Percentiles rank a stretch among this genome's conserved stretches.
Conservation (phyloP, 2,888 invertebrate genomes). For the Aplocera efformata region DNA sequence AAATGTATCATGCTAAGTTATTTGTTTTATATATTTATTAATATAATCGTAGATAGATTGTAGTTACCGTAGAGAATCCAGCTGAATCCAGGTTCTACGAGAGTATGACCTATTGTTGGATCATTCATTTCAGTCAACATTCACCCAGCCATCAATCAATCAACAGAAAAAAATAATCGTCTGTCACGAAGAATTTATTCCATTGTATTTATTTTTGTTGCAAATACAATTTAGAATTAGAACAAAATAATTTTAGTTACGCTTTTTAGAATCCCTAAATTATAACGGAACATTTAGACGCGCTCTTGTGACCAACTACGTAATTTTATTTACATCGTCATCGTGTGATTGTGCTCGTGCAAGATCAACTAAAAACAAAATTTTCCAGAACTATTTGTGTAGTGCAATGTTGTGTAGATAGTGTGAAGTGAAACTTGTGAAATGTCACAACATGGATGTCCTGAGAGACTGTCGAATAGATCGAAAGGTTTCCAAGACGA, state of each 20-base stretch:
- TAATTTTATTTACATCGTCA: conserved; percentile 59
- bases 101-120: conserved; percentile 4
- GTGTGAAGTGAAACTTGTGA: conserved; percentile 63
- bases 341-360: conserved; percentile 57
- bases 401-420: conserved; percentile 73
- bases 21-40: no score
- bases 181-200: conserved; percentile 61
- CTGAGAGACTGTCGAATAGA: conserved; percentile 77
- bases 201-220: conserved; percentile 66
- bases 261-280: conserved; percentile 43
- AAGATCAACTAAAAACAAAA: conserved; percentile 51
- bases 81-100: background rate
- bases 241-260: conserved; percentile 54
- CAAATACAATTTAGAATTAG: conserved; percentile 51
- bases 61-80: background rate
- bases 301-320: conserved; percentile 46
- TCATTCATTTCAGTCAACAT: conserved; percentile 37
- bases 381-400: conserved; percentile 50
- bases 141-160: conserved; percentile 28
- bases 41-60: no score
- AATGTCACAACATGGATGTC: conserved; percentile 81
- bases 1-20: no score
- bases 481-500: conserved; percentile 73
- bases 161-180: conserved; percentile 48
- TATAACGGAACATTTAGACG: conserved; percentile 43